Base-by-base conservation (phyloP, 2,888 invertebrate species). In the Lasioglossum oenotherae region DNA sequence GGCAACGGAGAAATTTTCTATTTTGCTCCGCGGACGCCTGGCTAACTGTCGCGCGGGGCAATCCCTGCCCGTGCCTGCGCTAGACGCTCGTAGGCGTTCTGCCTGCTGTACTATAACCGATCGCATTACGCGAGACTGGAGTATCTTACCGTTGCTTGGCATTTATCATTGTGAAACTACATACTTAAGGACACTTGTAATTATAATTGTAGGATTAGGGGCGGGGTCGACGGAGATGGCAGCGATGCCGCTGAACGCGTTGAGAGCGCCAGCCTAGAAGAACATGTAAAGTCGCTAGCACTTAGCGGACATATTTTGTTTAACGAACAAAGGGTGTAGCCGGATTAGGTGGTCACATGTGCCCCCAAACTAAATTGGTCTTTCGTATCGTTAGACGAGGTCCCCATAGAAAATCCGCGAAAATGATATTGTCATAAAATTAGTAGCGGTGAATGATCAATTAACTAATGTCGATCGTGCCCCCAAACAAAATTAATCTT, bases 241-340 rank as follows among this genome's bases (percentile, higher is more conserved):
- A 14, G 27, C 31, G 31, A 64, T 6, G n/a, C 16, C 64, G 64
- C 16, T 79, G 81, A 76, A 79, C 67, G 79, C 67, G 83, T 84
- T 81, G 76, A 73, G 5, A 44, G 71, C 41, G 67, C 57, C 72
- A 60, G 44, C 53, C 49, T 74, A 49, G 44, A 84, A 57, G 44
- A 78, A 74, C 57, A 44, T 80, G 82, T 82, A 75, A 87, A 82
- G 35, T 86, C 80, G 83, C 85, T 85, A 87, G 76, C 76, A 69
- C 72, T 89, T 86, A 81, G 82, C 83, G 78, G 77, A 80, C 67
- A 79, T 80, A 89, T 88, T 82, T 87, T 88, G 79, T 88, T 88
- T 88, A 88, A 85, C 74, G 60, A 89, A 78, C 74, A 75, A n/a
- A 78, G n/a, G 4, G 12, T 57, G 12, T n/a, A 12, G 12, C 0